A percentile compares a stretch with the other conserved stretches of the same genome.
Conservation (phyloP, 2,888 invertebrate species). For the Drosophila melanosoma region DNA sequence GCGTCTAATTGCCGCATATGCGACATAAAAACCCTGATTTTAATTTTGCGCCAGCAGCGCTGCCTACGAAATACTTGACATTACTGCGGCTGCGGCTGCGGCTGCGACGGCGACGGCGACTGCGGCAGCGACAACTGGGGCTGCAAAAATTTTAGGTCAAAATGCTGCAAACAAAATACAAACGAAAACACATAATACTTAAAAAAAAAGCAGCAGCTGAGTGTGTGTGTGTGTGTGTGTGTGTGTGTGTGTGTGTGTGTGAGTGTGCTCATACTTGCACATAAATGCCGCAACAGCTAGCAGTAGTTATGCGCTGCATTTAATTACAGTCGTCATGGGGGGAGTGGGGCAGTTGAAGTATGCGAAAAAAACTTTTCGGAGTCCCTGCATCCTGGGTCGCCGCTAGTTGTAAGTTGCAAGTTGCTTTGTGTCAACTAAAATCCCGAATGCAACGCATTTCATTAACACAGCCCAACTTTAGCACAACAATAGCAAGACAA, state of each 20-base stretch:
- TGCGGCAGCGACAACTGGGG: slow-evolving; percentile 20
- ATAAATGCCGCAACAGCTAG: slow-evolving; percentile 61
- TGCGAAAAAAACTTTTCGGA: slow-evolving; percentile 55
- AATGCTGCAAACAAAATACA: slow-evolving; percentile 58
- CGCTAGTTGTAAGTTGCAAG: slow-evolving; percentile 41
- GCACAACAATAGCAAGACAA: slow-evolving; percentile 53
- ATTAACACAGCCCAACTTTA: slow-evolving; percentile 73
- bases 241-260: neutral
- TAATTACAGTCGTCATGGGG: slow-evolving; percentile 58
- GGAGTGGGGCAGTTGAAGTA: neutral
- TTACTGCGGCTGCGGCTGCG: slow-evolving; percentile 52
- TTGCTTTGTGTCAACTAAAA: slow-evolving; percentile 69
- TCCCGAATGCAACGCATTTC: slow-evolving; percentile 76
- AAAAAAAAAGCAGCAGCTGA: slow-evolving; percentile 39
- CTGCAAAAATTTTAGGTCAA: slow-evolving; percentile 74
- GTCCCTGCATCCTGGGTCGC: slow-evolving; percentile 37
- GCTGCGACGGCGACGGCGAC: slow-evolving; percentile 38
- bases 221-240: too few species aligned
- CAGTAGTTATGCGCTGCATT: slow-evolving; percentile 61
- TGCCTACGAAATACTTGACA: slow-evolving; percentile 72
- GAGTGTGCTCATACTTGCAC: slow-evolving; percentile 24
- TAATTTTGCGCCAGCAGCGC: slow-evolving; percentile 42
- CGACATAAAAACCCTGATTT: slow-evolving; percentile 64
- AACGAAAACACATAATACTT: slow-evolving; percentile 48
- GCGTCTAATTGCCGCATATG: slow-evolving; percentile 72